These are phyloP conservation scores for Caenorhabditis sp. DNA, from an alignment of 2,888 invertebrate genomes.

Conservation along the genomic window DNA sequence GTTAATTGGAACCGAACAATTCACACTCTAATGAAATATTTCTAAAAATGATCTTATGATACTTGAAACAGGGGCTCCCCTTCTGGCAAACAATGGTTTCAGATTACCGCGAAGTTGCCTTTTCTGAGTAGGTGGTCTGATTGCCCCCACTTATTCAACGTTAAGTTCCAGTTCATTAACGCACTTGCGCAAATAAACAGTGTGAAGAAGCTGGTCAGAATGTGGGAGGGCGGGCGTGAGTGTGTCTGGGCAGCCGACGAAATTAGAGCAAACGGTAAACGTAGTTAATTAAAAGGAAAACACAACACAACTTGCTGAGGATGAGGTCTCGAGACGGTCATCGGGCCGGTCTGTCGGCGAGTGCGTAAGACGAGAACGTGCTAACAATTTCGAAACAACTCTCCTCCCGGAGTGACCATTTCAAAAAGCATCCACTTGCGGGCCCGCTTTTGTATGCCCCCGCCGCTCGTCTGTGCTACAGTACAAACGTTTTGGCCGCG, in stretches of 20 bases:
- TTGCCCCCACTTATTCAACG: constrained; percentile 29
- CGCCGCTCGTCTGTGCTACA: constrained; percentile 24
- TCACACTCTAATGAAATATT: constrained; percentile 1
- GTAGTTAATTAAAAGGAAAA: constrained; percentile 53
- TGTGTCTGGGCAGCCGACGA: constrained; percentile 12
- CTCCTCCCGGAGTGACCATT: constrained; percentile 56
- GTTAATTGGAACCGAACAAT: background rate
- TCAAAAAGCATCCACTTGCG: constrained; percentile 55
- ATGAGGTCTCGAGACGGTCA: constrained; percentile 10
- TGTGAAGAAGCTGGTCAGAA: constrained; percentile 26
- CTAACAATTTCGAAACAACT: constrained; percentile 54
- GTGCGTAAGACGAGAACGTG: constrained; percentile 40
- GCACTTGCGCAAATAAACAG: constrained; percentile 33
- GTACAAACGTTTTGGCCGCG: constrained; percentile 56
- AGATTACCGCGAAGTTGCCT: constrained; percentile 17
- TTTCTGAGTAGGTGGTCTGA: constrained; percentile 41
- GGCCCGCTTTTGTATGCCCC: constrained; percentile 38
- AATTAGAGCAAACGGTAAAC: constrained; percentile 57
- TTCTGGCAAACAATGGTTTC: constrained; percentile 15
- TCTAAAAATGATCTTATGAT: constrained; percentile 6
- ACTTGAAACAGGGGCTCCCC: too few relatives aligned
- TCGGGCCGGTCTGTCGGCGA: constrained; percentile 1
- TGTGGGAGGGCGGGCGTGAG: constrained; percentile 13
- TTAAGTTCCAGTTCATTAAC: constrained; percentile 30
- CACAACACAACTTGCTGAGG: constrained; percentile 29